A percentile compares a stretch with the other conserved stretches of the same genome.
Conservation (phyloP, 2,797 vertebrate species). For the Sebastes dallii region DNA sequence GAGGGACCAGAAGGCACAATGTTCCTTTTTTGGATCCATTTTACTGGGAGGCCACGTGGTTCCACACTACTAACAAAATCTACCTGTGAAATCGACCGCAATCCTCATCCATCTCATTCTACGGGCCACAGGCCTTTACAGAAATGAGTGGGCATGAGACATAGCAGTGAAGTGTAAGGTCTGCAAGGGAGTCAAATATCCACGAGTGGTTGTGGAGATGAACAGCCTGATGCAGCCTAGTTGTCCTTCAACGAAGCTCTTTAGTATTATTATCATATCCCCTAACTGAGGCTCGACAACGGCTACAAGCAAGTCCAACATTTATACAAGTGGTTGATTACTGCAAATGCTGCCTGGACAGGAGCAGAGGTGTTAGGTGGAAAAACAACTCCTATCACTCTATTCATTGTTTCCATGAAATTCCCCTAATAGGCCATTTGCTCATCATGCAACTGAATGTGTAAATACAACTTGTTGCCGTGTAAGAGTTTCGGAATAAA, state of each 20-base stretch:
- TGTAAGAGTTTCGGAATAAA: conserved; percentile 17
- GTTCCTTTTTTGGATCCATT: conserved; percentile 51
- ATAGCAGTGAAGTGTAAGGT: conserved; percentile 10
- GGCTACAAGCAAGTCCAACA: not conserved
- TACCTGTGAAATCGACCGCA: conserved; percentile 15
- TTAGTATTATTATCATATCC: conserved; percentile 7
- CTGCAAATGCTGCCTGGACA: conserved; percentile 1
- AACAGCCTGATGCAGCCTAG: conserved; percentile 17
- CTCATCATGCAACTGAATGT: conserved; percentile 26
- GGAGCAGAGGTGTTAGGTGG: not conserved
- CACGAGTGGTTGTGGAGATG: conserved; percentile 7
- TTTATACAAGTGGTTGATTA: conserved; percentile 35
- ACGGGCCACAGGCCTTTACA: not conserved
- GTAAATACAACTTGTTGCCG: conserved; percentile 11
- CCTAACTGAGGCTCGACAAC: conserved; percentile 1
- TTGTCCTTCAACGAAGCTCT: conserved; percentile 21
- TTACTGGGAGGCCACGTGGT: conserved; percentile 14
- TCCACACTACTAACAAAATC: conserved; percentile 20
- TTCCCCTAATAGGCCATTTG: conserved; percentile 9
- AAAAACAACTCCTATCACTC: conserved; percentile 6
- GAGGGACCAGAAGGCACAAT: conserved; percentile 62
- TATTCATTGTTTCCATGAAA: conserved; percentile 4
- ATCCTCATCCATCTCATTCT: conserved; percentile 20
- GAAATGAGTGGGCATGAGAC: not conserved
- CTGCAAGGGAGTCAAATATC: conserved; percentile 39